Evolutionary conservation across 2,888 invertebrate genomes (phyloP).

Genomic region (Antheraea yamamai): DNA sequence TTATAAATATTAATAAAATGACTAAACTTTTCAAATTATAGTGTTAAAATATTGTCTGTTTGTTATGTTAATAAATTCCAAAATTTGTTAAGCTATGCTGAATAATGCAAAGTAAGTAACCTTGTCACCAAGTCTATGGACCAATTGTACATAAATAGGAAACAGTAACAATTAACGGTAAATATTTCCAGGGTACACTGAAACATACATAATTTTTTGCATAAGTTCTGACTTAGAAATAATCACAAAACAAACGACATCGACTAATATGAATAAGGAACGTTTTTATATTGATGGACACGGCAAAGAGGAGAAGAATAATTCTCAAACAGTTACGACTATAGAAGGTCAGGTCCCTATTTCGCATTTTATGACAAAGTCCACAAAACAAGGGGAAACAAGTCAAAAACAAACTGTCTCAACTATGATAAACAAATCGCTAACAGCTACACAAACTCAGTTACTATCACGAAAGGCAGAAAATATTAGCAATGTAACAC

Average conservation of each 20-base stretch:
- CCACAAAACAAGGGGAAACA: neutral
- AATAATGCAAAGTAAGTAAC: neutral
- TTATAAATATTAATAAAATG: neutral
- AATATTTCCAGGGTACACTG: conserved; percentile 38
- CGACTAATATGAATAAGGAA: neutral
- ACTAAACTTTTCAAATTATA: neutral
- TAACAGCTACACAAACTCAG: neutral
- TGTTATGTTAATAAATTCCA: neutral
- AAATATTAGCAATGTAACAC: neutral
- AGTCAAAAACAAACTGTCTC: neutral
- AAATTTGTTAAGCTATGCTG: neutral
- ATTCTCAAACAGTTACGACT: neutral
- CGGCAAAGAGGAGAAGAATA: neutral
- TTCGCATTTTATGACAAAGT: neutral
- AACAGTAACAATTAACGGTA: conserved; percentile 17
- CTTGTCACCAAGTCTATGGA: neutral
- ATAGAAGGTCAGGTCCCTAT: neutral
- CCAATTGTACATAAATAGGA: neutral
- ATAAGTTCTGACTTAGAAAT: conserved; percentile 33
- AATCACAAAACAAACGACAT: neutral
- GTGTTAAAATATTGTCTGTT: neutral
- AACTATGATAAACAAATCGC: neutral
- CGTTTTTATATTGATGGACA: neutral
- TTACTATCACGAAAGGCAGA: neutral
- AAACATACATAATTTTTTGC: conserved; percentile 48